Conservation (phyloP, 2,888 invertebrate species). For the Sinodicranocentrus sp. region DNA sequence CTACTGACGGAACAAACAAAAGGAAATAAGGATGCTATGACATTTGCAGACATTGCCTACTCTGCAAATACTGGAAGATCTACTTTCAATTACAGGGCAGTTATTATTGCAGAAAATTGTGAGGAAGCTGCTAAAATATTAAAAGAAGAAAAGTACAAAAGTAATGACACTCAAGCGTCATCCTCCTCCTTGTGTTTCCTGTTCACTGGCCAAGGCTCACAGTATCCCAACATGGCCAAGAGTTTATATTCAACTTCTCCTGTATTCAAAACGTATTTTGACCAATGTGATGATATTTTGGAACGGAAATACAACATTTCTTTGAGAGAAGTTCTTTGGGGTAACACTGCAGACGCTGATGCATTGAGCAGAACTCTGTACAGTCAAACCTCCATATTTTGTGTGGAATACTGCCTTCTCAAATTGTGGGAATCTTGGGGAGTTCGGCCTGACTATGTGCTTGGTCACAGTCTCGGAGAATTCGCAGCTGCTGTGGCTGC, state of each 20-base stretch:
- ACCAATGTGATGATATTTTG: conserved; percentile 35
- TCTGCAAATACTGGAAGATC: conserved; percentile 42
- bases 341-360: not conserved
- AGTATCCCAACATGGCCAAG: conserved; percentile 43
- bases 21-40: not conserved
- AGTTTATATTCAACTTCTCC: conserved; percentile 40
- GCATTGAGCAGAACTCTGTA: conserved; percentile 58
- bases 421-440: conserved; percentile 66
- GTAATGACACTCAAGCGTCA: not conserved
- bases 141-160: not conserved
- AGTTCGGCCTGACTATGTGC: conserved; percentile 58
- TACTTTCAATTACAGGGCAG: conserved; percentile 36
- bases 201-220: conserved; percentile 59
- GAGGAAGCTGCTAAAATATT: conserved; percentile 10
- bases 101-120: conserved; percentile 25
- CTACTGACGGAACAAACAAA: not conserved
- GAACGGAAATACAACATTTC: conserved; percentile 25
- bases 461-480: conserved; percentile 69
- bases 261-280: conserved; percentile 36
- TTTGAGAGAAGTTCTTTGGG: conserved; percentile 35
- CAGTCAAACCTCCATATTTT: conserved; percentile 68
- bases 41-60: conserved; percentile 38
- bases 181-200: conserved; percentile 18
- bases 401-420: conserved; percentile 60
- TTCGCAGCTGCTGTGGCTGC: conserved; percentile 61